These are phyloP conservation scores for Pemphredon lugubris DNA, from an alignment of 2,888 invertebrate genomes.

Conservation along the genomic window DNA sequence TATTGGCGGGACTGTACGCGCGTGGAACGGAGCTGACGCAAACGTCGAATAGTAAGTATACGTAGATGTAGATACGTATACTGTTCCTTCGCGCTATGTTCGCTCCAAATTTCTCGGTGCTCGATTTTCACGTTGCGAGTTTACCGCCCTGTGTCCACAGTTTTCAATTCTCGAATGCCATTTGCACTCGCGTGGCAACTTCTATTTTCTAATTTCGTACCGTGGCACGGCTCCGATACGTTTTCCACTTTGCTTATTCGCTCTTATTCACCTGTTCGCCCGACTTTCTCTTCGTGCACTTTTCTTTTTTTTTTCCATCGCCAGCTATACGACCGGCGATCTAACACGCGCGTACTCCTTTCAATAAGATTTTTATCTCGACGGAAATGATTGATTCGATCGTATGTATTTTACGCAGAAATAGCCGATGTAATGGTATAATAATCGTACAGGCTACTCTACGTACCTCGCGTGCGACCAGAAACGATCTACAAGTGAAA, in stretches of 20 bases:
- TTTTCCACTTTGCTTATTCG: neutral
- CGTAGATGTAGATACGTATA: too few relatives aligned
- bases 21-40: too few relatives aligned
- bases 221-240: neutral
- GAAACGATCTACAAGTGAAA: constrained; percentile 17
- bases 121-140: too few relatives aligned
- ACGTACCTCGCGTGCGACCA: constrained; percentile 6
- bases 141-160: too few relatives aligned
- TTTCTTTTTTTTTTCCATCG: neutral
- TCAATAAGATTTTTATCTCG: neutral
- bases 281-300: constrained; percentile 31
- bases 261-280: neutral
- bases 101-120: too few relatives aligned
- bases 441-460: neutral
- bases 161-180: constrained; percentile 2
- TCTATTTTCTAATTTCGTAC: constrained; percentile 29
- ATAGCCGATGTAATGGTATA: neutral
- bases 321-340: too few relatives aligned
- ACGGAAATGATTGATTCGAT: neutral
- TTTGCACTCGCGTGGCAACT: constrained; percentile 9
- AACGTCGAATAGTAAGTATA: too few relatives aligned
- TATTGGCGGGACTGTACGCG: too few relatives aligned
- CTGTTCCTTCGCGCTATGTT: too few relatives aligned
- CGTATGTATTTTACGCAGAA: neutral
- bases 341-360: neutral